phyloP scores from a whole-genome alignment of 2,888 invertebrate species.

The Sphaeridia pumilis region DNA sequence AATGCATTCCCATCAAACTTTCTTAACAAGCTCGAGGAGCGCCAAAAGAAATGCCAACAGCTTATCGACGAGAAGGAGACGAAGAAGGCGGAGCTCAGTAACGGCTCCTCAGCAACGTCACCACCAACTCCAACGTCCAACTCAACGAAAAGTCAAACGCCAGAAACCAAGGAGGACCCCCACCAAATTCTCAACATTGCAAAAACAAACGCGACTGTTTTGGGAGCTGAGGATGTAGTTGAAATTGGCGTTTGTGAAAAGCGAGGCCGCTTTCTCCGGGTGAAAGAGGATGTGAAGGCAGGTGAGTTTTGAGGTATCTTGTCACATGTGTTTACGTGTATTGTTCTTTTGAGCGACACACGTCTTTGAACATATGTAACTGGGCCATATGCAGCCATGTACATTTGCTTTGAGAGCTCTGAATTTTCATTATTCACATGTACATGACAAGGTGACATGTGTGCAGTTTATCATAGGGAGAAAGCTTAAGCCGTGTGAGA shows the following conservation, averaged over 20 bases:
- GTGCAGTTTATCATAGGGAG: too few species aligned
- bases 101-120: neutral
- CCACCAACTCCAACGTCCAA: too few species aligned
- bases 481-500: too few species aligned
- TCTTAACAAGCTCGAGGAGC: conserved; percentile 5
- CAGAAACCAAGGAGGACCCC: neutral
- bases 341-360: too few species aligned
- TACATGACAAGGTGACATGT: conserved; percentile 18
- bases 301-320: conserved; percentile 22
- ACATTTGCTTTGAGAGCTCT: too few species aligned
- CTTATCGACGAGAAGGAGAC: neutral
- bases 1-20: conserved; percentile 3
- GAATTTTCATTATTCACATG: neutral
- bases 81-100: neutral
- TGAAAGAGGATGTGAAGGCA: conserved; percentile 23
- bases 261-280: conserved; percentile 37
- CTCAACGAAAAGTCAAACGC: neutral
- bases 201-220: conserved; percentile 4
- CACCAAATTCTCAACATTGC: conserved; percentile 10
- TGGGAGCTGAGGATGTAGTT: conserved; percentile 20
- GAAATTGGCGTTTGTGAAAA: conserved; percentile 10
- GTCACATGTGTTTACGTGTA: too few species aligned
- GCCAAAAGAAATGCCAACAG: conserved; percentile 12
- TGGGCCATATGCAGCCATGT: too few species aligned
- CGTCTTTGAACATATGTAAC: too few species aligned